Percentiles rank a stretch among this genome's conserved stretches.
phyloP scores from a whole-genome alignment of 2,113 vertebrate species.

The Loxodonta africana region DNA sequence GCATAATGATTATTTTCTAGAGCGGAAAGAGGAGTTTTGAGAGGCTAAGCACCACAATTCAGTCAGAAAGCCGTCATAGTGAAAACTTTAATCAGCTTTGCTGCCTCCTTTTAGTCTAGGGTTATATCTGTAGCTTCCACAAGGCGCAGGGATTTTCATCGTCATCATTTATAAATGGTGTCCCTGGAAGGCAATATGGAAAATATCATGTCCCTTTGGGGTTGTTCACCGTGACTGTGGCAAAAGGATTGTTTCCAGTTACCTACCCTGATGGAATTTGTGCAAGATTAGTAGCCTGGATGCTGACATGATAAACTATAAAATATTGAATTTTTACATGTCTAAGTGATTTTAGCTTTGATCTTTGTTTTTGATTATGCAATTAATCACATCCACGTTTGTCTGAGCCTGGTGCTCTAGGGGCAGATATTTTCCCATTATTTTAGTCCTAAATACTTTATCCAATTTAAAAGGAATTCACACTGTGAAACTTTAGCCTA shows the following conservation, averaged over 20 bases:
- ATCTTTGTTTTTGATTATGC: slow-evolving; percentile 57
- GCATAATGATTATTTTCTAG: slow-evolving; percentile 31
- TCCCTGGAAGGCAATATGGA: background rate
- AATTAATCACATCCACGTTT: background rate
- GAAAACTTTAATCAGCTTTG: slow-evolving; percentile 59
- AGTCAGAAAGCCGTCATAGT: background rate
- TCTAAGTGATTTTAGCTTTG: slow-evolving; percentile 56
- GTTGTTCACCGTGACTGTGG: slow-evolving; percentile 54
- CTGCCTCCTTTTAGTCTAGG: background rate
- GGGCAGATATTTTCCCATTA: background rate
- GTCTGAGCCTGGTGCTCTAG: background rate
- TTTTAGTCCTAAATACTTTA: slow-evolving; percentile 63
- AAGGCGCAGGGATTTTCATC: slow-evolving; percentile 39
- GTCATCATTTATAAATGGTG: background rate
- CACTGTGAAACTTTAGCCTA: background rate
- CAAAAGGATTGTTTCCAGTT: slow-evolving; percentile 69
- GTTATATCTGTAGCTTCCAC: slow-evolving; percentile 38
- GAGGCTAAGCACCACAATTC: background rate
- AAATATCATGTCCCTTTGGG: slow-evolving; percentile 7
- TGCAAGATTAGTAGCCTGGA: background rate
- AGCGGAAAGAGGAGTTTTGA: background rate
- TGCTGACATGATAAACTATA: slow-evolving; percentile 53
- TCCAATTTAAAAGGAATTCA: slow-evolving; percentile 55
- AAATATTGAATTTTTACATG: slow-evolving; percentile 3
- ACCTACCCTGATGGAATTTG: background rate